phyloP scores from a whole-genome alignment of 2,797 vertebrate species.

The Leptatherina wallacei region DNA sequence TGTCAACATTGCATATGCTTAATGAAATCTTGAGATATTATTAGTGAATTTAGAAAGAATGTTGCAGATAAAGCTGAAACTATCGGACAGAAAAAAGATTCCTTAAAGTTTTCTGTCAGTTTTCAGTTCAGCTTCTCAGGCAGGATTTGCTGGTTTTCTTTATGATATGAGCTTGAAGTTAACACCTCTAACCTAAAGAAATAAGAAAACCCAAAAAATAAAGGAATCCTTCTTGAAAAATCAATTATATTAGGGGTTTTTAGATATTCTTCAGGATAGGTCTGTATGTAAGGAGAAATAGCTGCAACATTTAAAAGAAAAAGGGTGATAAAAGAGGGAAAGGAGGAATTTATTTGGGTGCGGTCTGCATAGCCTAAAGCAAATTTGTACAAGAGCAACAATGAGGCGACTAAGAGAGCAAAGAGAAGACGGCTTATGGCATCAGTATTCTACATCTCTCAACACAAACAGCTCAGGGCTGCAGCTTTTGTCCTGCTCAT shows the following conservation, averaged over 20 bases:
- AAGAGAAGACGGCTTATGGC: constrained; percentile 72
- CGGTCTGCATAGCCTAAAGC: constrained; percentile 70
- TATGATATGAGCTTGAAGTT: neutral
- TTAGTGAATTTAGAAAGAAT: neutral
- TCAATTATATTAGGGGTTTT: too few species aligned
- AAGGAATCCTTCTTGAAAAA: neutral
- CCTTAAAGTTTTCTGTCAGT: neutral
- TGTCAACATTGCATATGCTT: neutral
- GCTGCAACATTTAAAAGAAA: neutral
- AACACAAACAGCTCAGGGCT: constrained; percentile 81
- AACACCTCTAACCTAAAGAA: too few species aligned
- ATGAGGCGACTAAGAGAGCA: constrained; percentile 66
- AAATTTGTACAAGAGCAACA: constrained; percentile 82
- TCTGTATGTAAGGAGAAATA: neutral
- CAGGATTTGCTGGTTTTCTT: neutral
- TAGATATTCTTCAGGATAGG: neutral
- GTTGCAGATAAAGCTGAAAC: neutral
- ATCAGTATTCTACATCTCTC: constrained; percentile 68
- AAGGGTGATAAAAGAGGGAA: constrained; percentile 28
- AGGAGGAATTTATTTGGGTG: constrained; percentile 68
- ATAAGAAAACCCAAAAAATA: neutral
- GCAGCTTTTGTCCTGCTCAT: constrained; percentile 68
- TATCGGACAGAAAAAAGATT: neutral
- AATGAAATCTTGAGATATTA: neutral
- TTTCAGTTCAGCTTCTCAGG: neutral